Evolutionary conservation across 2,888 invertebrate genomes (phyloP).

Genomic region (Neoitamus cyanurus): DNA sequence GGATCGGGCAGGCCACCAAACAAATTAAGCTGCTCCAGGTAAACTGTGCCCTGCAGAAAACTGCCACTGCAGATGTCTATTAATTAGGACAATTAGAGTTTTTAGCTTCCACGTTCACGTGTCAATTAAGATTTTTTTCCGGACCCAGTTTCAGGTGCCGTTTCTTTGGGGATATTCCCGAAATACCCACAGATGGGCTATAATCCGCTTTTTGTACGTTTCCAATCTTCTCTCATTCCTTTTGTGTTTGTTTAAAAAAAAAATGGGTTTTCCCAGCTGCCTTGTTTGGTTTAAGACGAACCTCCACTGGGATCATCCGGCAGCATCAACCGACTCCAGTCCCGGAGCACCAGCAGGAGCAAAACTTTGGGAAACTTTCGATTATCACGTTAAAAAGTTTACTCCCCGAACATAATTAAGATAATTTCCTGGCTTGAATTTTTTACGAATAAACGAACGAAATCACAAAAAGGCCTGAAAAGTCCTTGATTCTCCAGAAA

Average conservation of each 20-base stretch:
- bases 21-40: background rate
- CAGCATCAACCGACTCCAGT: background rate
- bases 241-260: background rate
- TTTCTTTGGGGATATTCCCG: background rate
- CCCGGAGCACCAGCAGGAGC: background rate
- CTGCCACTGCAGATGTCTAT: conserved; percentile 9
- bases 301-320: conserved; percentile 12
- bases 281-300: conserved; percentile 20
- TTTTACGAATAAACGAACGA: conserved; percentile 15
- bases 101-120: conserved; percentile 12
- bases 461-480: conserved; percentile 34
- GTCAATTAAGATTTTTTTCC: conserved; percentile 26
- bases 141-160: background rate
- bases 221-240: background rate
- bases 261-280: background rate
- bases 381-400: conserved; percentile 42
- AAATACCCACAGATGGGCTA: background rate
- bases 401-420: conserved; percentile 41
- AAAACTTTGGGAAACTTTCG: conserved; percentile 33
- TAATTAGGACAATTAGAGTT: background rate
- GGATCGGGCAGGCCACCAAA: background rate
- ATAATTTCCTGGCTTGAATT: conserved; percentile 38
- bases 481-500: conserved; percentile 30
- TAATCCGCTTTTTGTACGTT: conserved; percentile 3
- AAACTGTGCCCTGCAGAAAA: background rate